Evolutionary conservation across 2,888 invertebrate species (phyloP), one percentile per base, ranked within the genome.

Genomic region (Chydorus sphaericus): DNA sequence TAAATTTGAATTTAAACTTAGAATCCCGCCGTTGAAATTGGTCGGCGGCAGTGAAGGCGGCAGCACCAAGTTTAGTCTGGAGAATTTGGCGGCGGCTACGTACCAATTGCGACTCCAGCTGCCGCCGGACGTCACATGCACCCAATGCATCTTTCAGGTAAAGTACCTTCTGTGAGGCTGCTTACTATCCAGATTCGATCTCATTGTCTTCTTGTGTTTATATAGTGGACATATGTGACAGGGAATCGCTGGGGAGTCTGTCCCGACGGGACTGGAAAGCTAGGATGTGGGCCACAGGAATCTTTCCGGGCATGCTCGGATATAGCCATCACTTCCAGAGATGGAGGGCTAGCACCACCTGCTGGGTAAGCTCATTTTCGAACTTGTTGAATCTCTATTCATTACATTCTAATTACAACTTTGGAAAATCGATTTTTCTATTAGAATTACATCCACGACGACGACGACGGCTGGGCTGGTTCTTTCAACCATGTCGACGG

Each of bases 71-170:
- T 44, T 44, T n/a, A 44, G 26, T 10, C 10, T 44, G 26, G 44
- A 44, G 18, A 30, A 48, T n/a, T 29, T 48, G 16, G 28, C 56
- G 20, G 36, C 54, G 3, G 58, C 56, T 1, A 55, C 58, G 3
- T 57, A 57, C 36, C 36, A 57, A 29, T 56, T 63, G 3, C 48
- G 54, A 1, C 54, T 65, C 7, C 59, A 62, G 30, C 61, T 68
- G 8, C 67, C 68, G 1, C 48, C 48, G 14, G 60, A 60, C n/a
- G 57, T 68, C 8, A 54, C 58, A 4, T 67, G 66, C 58, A 51
- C 59, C 8, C 63, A 63, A 39, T 67, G 67, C 59, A 63, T 67
- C 14, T 60, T 71, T 6, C 71, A 71, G 60, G 62, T 63, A 55
- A 58, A 57, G n/a, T 11, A n/a, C 14, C 8, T 26, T 30, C 20